Percentiles rank a stretch among this genome's conserved stretches.
These are phyloP conservation scores for Tupaia tana DNA, from an alignment of 2,113 vertebrate genomes.

Conservation along the genomic window DNA sequence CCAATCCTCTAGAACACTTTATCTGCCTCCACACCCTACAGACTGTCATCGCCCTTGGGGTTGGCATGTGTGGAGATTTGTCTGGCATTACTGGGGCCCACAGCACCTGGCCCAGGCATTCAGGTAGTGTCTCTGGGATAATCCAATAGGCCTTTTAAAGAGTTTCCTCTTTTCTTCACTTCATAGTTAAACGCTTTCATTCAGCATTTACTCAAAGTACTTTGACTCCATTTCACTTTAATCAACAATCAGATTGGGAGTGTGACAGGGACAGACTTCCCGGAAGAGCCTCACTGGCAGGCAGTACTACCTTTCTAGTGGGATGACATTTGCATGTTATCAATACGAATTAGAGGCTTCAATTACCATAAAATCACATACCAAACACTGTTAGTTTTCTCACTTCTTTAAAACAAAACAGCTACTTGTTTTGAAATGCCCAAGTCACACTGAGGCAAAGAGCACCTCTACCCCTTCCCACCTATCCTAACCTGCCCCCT, in stretches of 20 bases:
- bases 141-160: neutral
- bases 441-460: constrained; percentile 79
- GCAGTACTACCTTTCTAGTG: accelerated
- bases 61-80: neutral
- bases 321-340: constrained; percentile 73
- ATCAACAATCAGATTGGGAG: neutral
- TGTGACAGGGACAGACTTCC: neutral
- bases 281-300: neutral
- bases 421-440: constrained; percentile 85
- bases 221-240: neutral
- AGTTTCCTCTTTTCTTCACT: neutral
- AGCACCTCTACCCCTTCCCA: constrained; percentile 79
- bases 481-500: neutral
- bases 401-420: constrained; percentile 81
- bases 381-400: constrained; percentile 83
- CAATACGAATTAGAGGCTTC: constrained; percentile 79
- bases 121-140: neutral
- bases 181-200: neutral
- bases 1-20: neutral
- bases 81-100: neutral
- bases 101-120: neutral
- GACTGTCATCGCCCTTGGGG: neutral
- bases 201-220: neutral
- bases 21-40: neutral
- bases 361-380: constrained; percentile 83